A percentile compares a stretch with the other conserved stretches of the same genome.
Evolutionary conservation across 2,888 invertebrate species (phyloP).

Genomic region (Cabera pusaria): DNA sequence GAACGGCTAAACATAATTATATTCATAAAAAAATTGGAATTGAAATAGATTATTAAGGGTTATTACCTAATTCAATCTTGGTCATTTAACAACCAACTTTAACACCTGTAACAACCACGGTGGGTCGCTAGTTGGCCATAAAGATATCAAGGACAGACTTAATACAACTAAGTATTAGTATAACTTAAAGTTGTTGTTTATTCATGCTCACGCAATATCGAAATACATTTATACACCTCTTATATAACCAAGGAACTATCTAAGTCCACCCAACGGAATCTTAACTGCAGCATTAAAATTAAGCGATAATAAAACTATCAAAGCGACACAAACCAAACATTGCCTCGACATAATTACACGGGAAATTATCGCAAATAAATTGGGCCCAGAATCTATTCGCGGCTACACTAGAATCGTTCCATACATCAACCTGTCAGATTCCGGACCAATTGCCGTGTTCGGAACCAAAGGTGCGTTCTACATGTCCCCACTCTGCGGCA

Average conservation of each 20-base stretch:
- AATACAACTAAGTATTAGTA: neutral
- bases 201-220: no score
- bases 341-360: slow-evolving; percentile 41
- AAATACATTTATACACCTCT: no score
- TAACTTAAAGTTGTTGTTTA: no score
- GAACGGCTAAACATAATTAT: no score
- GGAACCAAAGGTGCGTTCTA: slow-evolving; percentile 57
- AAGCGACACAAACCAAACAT: slow-evolving; percentile 32
- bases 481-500: slow-evolving; percentile 64
- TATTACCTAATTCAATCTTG: no score
- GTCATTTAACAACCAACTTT: no score
- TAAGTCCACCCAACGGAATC: no score
- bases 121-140: no score
- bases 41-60: no score
- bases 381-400: slow-evolving; percentile 13
- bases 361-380: slow-evolving; percentile 37
- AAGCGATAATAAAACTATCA: slow-evolving; percentile 34
- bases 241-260: slow-evolving; percentile 2
- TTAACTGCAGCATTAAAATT: slow-evolving; percentile 24
- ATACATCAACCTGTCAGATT: slow-evolving; percentile 76
- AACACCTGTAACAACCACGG: no score
- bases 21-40: no score
- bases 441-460: slow-evolving; percentile 74
- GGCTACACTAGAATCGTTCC: slow-evolving; percentile 45
- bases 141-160: neutral